A percentile compares a stretch with the other conserved stretches of the same genome.
These are phyloP conservation scores for Cephalotes varians DNA, from an alignment of 2,888 invertebrate species.

Conservation along the genomic window DNA sequence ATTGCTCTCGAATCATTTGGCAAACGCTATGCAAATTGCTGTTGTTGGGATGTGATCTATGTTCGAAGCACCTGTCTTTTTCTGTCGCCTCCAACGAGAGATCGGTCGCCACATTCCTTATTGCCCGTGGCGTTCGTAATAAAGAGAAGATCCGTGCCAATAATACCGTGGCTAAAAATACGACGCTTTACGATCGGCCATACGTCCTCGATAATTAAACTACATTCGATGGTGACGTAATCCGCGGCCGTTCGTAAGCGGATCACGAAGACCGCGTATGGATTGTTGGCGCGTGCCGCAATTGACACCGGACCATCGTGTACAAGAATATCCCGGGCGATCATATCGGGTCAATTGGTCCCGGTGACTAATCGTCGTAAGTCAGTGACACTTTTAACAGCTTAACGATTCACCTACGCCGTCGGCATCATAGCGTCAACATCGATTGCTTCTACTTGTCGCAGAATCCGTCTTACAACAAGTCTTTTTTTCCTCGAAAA, in stretches of 20 bases:
- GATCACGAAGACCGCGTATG: constrained; percentile 77
- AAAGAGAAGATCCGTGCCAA: constrained; percentile 58
- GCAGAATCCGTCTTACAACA: not conserved
- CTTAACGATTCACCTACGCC: constrained; percentile 70
- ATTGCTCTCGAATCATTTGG: not conserved
- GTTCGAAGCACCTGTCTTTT: not conserved
- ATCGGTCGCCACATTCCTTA: constrained; percentile 31
- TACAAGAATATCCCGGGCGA: constrained; percentile 79
- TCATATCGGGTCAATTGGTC: constrained; percentile 81
- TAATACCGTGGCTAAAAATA: constrained; percentile 73
- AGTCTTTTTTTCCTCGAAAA: not conserved
- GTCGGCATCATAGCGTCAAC: not conserved
- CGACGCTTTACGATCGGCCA: constrained; percentile 65
- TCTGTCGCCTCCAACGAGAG: not conserved
- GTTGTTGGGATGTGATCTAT: not conserved
- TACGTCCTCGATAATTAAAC: constrained; percentile 69
- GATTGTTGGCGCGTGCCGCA: constrained; percentile 83
- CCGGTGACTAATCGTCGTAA: constrained; percentile 79
- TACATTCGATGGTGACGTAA: constrained; percentile 78
- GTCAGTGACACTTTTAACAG: constrained; percentile 79
- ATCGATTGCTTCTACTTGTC: constrained; percentile 1
- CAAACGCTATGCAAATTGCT: not conserved
- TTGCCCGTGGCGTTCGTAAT: constrained; percentile 34
- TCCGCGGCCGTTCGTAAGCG: constrained; percentile 76
- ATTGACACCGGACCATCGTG: constrained; percentile 77